phyloP scores from a whole-genome alignment of 2,113 vertebrate genomes.

The Thermophis baileyi region DNA sequence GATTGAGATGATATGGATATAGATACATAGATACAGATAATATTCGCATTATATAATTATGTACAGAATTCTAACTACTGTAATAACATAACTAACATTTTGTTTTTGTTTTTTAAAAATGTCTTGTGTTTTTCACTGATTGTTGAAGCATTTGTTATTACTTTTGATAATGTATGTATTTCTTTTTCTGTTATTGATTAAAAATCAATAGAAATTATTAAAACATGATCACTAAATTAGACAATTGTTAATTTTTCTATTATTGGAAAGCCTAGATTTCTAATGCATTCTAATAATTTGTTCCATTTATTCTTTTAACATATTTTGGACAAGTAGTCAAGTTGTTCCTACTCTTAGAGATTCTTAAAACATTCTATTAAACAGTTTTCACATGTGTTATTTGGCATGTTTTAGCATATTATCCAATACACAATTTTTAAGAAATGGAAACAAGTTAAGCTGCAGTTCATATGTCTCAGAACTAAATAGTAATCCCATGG shows the following conservation, averaged over 20 bases:
- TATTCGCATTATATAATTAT: not conserved
- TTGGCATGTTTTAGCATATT: not conserved
- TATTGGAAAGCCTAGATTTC: not conserved
- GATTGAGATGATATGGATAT: not conserved
- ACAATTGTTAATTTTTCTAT: not conserved
- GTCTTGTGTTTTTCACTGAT: not conserved
- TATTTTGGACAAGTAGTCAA: not conserved
- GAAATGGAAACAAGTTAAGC: not conserved
- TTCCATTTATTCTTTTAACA: not conserved
- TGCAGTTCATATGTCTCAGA: not conserved
- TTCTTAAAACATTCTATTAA: not conserved
- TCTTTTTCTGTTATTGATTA: not conserved
- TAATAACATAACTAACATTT: not conserved
- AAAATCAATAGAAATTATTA: not conserved
- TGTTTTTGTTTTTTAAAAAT: not conserved
- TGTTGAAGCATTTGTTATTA: not conserved
- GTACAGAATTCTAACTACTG: not conserved
- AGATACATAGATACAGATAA: not conserved
- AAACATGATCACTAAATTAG: not conserved
- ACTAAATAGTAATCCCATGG: not conserved
- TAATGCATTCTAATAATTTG: not conserved
- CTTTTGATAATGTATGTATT: not conserved
- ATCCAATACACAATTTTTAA: not conserved
- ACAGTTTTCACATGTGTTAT: not conserved
- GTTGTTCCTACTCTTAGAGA: not conserved